A percentile compares a stretch with the other conserved stretches of the same genome.
phyloP scores from a whole-genome alignment of 2,797 vertebrate species.

The Falco peregrinus region DNA sequence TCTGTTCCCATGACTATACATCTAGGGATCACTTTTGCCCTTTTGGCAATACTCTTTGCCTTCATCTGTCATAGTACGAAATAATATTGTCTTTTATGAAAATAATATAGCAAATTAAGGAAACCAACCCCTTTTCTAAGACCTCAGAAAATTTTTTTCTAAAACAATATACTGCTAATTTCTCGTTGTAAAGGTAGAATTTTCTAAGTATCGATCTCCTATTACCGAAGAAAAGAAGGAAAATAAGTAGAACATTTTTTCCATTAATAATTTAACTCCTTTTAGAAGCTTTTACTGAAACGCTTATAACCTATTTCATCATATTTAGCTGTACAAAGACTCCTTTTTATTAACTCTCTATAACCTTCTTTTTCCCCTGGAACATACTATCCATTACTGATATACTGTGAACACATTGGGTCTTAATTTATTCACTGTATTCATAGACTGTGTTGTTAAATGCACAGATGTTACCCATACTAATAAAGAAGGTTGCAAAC shows the following conservation, averaged over 20 bases:
- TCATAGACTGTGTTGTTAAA: not conserved
- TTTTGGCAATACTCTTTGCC: not conserved
- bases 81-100: not conserved
- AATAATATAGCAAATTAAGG: not conserved
- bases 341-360: not conserved
- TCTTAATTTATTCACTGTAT: slow-evolving; percentile 1
- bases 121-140: not conserved
- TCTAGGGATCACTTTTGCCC: not conserved
- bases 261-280: not conserved
- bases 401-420: not conserved
- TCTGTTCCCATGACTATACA: not conserved
- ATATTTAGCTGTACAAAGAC: not conserved
- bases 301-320: not conserved
- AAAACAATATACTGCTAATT: not conserved
- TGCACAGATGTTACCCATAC: not conserved
- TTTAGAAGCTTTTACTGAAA: slow-evolving; percentile 12
- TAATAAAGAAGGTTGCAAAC: not conserved
- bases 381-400: not conserved
- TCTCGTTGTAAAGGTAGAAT: not conserved
- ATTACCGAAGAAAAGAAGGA: not conserved
- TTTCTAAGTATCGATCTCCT: not conserved
- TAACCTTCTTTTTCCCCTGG: not conserved
- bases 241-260: not conserved
- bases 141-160: not conserved
- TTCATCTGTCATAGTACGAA: not conserved